Evolutionary conservation across 2,797 vertebrate species (phyloP).

Genomic region (Pteronotus mesoamericanus): DNA sequence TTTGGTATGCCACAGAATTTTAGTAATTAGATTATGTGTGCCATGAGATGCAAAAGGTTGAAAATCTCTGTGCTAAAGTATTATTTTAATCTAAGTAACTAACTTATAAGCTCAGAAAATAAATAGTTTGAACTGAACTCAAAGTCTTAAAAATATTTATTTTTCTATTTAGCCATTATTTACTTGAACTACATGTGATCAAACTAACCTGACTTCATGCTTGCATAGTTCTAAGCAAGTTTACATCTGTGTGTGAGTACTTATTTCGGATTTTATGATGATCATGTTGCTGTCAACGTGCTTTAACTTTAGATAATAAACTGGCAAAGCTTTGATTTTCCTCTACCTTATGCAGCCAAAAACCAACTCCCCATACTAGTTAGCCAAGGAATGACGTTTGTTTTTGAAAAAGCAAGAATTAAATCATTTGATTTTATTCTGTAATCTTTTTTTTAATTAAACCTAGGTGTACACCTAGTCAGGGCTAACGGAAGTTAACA

Average conservation of each 20-base stretch:
- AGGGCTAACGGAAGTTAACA: background rate
- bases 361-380: background rate
- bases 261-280: background rate
- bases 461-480: background rate
- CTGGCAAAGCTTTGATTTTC: background rate
- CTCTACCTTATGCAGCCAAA: background rate
- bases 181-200: slow-evolving; percentile 4
- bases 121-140: background rate
- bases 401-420: background rate
- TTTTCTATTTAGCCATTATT: slow-evolving; percentile 2
- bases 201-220: background rate
- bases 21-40: too few relatives aligned
- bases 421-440: background rate
- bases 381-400: background rate
- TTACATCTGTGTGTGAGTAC: background rate
- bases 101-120: background rate
- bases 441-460: background rate
- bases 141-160: background rate
- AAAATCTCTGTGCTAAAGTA: background rate
- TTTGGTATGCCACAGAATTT: too few relatives aligned
- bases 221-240: background rate
- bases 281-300: background rate
- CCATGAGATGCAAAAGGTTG: too few relatives aligned
- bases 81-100: slow-evolving; percentile 29
- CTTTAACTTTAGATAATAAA: background rate